A percentile compares a stretch with the other conserved stretches of the same genome.
Conservation (phyloP, 1,140 invertebrate genomes). For the Magallana gigas region DNA sequence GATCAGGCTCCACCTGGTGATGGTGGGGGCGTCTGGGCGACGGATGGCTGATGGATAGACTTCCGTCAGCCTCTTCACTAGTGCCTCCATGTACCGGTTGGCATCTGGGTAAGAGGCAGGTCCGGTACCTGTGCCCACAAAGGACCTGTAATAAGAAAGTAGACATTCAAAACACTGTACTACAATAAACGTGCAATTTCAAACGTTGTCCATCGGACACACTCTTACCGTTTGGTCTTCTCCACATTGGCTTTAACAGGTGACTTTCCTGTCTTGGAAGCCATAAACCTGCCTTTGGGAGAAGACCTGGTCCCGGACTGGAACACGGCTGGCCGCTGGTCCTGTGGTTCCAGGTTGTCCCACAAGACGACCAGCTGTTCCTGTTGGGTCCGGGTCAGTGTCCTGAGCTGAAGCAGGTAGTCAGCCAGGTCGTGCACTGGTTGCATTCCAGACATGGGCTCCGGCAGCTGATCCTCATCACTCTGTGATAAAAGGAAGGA, state of each 20-base stretch:
- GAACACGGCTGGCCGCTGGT: background rate
- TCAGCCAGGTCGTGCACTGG: conserved; percentile 29
- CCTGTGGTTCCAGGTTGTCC: background rate
- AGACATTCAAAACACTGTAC: background rate
- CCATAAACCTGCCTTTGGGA: background rate
- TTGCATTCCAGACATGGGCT: background rate
- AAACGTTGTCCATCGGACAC: background rate
- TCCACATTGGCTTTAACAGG: background rate
- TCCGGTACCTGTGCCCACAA: background rate
- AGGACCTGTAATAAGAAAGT: background rate
- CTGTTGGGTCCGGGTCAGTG: background rate
- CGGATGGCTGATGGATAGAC: background rate
- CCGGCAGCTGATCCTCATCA: background rate
- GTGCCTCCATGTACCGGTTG: conserved; percentile 14
- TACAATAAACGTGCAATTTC: background rate
- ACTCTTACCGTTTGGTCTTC: conserved; percentile 6
- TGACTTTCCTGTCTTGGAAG: background rate
- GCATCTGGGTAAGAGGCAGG: background rate
- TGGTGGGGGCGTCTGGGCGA: background rate
- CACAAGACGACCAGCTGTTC: background rate
- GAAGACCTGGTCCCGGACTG: background rate
- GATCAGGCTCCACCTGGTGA: background rate
- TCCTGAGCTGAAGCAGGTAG: background rate
- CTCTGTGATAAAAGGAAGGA: background rate
- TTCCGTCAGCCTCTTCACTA: background rate